These are phyloP conservation scores for Sebastes fasciatus DNA, from an alignment of 2,113 vertebrate genomes.

Conservation along the genomic window DNA sequence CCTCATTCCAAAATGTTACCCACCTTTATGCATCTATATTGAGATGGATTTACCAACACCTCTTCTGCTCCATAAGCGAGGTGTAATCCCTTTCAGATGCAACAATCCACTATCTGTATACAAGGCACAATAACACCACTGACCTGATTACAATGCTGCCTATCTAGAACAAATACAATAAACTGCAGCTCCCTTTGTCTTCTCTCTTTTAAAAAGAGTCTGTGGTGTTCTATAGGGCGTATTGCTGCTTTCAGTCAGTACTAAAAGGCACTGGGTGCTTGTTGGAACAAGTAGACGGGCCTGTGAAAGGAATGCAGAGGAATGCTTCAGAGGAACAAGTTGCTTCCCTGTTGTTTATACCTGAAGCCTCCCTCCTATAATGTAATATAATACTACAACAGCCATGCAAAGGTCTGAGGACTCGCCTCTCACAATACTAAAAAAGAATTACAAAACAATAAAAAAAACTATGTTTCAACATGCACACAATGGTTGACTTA, in stretches of 20 bases:
- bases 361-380: not conserved
- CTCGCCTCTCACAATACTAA: not conserved
- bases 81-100: not conserved
- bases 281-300: constrained; percentile 66
- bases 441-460: not conserved
- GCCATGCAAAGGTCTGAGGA: not conserved
- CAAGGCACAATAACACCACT: constrained; percentile 34
- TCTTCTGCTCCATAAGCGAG: not conserved
- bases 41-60: not conserved
- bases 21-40: constrained; percentile 4
- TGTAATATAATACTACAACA: not conserved
- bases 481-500: not conserved
- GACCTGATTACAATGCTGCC: constrained; percentile 36
- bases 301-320: constrained; percentile 65
- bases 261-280: constrained; percentile 38
- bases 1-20: not conserved
- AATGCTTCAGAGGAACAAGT: constrained; percentile 17
- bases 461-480: not conserved
- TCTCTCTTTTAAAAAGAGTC: not conserved
- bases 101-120: constrained; percentile 24
- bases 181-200: constrained; percentile 53
- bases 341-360: constrained; percentile 6
- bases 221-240: constrained; percentile 42
- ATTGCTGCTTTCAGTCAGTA: constrained; percentile 3
- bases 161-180: constrained; percentile 48